Evolutionary conservation across 2,888 invertebrate genomes (phyloP).

Genomic region (Aleiodes testaceus): DNA sequence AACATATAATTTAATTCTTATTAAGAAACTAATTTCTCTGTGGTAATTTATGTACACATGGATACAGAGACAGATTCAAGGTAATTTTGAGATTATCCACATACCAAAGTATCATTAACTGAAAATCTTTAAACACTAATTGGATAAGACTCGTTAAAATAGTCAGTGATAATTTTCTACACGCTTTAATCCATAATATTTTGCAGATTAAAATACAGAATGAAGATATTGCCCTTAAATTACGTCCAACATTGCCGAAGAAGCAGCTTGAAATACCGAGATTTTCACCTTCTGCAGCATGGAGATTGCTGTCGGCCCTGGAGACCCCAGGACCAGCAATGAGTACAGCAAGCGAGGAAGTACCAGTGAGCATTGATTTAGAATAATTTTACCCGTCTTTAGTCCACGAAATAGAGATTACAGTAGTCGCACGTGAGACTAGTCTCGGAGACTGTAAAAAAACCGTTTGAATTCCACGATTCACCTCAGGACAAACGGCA

Average conservation of each 20-base stretch:
- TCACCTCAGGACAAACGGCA: slow-evolving; percentile 19
- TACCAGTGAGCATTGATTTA: slow-evolving; percentile 58
- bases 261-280: slow-evolving; percentile 84
- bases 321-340: slow-evolving; percentile 74
- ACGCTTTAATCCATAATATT: background rate
- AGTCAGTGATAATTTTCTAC: background rate
- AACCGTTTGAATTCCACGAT: slow-evolving; percentile 32
- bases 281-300: slow-evolving; percentile 89
- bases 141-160: slow-evolving; percentile 10
- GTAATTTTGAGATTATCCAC: slow-evolving; percentile 9
- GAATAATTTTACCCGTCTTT: no score
- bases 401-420: background rate
- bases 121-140: background rate
- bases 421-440: background rate
- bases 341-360: slow-evolving; percentile 69
- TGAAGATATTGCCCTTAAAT: slow-evolving; percentile 81
- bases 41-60: slow-evolving; percentile 7
- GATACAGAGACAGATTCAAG: slow-evolving; percentile 12
- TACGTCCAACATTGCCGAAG: slow-evolving; percentile 86
- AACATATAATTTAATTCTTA: slow-evolving; percentile 20
- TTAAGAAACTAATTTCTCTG: slow-evolving; percentile 21
- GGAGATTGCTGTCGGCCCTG: slow-evolving; percentile 82
- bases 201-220: slow-evolving; percentile 68
- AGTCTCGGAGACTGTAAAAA: background rate
- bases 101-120: background rate